Conservation (phyloP, 2,113 vertebrate genomes). For the Dicaeum eximium region DNA sequence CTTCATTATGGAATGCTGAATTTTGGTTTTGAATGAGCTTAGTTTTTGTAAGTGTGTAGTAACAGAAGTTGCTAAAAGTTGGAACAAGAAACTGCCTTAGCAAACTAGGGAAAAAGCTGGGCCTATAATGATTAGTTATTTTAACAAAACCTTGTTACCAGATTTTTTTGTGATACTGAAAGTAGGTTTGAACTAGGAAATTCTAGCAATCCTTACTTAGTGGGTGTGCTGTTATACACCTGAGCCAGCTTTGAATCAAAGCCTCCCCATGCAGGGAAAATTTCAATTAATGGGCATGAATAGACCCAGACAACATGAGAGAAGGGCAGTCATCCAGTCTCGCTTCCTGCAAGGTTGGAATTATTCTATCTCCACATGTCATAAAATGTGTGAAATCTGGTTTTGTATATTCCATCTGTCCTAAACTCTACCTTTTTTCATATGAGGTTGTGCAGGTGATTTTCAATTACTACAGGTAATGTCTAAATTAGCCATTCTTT, state of each 20-base stretch:
- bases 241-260: constrained; percentile 15
- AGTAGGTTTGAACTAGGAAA: background rate
- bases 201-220: background rate
- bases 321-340: background rate
- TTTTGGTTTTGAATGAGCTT: background rate
- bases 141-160: background rate
- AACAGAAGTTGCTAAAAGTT: background rate
- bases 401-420: background rate
- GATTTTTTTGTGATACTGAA: background rate
- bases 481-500: background rate
- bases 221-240: background rate
- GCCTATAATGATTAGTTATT: background rate
- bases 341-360: background rate
- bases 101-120: background rate
- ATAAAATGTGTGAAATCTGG: background rate
- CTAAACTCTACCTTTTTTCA: background rate
- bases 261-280: background rate
- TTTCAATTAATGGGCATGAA: background rate
- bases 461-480: background rate
- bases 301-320: background rate
- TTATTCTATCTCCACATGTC: background rate
- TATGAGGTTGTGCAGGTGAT: background rate
- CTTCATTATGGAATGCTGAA: background rate
- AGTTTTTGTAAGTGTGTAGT: background rate
- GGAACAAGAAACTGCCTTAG: background rate